Evolutionary conservation across 2,888 invertebrate genomes (phyloP), one percentile per base, ranked within the genome.

Genomic region (Alloscopus bannaensis): DNA sequence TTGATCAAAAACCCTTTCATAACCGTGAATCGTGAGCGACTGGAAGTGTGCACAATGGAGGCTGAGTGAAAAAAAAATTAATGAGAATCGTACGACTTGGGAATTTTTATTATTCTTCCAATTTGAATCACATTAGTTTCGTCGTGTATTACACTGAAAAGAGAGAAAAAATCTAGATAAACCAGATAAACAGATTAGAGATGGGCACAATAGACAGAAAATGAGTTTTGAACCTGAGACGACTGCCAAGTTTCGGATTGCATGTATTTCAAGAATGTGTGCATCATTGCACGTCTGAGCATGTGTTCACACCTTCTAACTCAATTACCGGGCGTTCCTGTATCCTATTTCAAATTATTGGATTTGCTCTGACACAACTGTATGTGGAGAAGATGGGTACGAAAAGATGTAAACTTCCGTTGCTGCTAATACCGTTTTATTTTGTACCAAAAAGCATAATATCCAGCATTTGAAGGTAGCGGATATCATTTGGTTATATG

Each of bases 51-150:
- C 22, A 69, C 69, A 69, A 69, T 57, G 29, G 29, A 69, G 28
- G 20, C 57, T 57, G n/a, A n/a, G n/a, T n/a, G 69, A 69, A 28
- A 45, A 42, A 69, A 69, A 69, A 69, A 69, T 68, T 69, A 69
- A 69, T 69, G 69, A 69, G 59, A 69, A 26, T 57, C 42, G 29
- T 69, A 45, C 59, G n/a, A 42, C 45, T 59, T n/a, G 20, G 26
- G 57, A 69, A 45, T 69, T 59, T 52, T 20, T 42, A 59, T 71
- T 47, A 50, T 31, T 36, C 60, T 60, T 60, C 47, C 42, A 40
- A 29, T 71, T 71, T 45, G 47, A 60, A 71, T 50, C 24, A 31
- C 59, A 29, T 59, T 69, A 59, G 36, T 28, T 47, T n/a, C 16
- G 47, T 65, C 40, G 42, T 62, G 40, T 47, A n/a, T 24, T 6